Evolutionary conservation across 2,888 invertebrate species (phyloP), one percentile per base, ranked within the genome.

Genomic region (Cloeon dipterum): DNA sequence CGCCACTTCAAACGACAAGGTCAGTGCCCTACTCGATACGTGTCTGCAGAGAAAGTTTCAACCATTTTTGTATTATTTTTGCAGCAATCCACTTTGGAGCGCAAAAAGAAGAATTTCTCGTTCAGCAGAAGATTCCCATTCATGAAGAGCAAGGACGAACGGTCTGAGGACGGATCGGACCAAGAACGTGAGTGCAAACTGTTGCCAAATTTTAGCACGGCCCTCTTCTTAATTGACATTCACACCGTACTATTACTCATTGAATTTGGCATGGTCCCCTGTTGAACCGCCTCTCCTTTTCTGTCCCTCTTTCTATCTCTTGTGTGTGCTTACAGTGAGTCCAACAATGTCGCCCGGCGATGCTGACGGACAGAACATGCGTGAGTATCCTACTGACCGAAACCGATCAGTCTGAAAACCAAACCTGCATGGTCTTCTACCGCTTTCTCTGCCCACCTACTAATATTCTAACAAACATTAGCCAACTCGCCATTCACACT

Each of bases 111-210:
- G 62, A 94, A 96, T 53, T 81, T 96, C 52, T 91, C 93, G 40
- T 96, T 98, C 63, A 93, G 93, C 54, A 72, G 94, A 58, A 88
- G 85, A 60, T 94, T 98, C 62, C 96, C 96, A 26, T 98, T 98
- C 63, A 94, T 96, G 83, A 98, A 98, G 70, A 93, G 93, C 63
- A 88, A 93, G 65, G 96, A 98, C 58, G 89, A 93, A 54, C 89
- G 88, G 60, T 86, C 83, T 37, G 89, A 93, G 61, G 91, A 94
- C 54, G 86, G 88, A 55, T 91, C 89, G 48, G 88, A 88, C 55
- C 88, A 86, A 68, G 91, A 93, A 76, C 88, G 93, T 93, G 71
- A 83, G 91, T 81, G 37, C 18, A 29, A 35, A n/a, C n/a, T n/a
- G n/a, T n/a, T 32, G 4, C 20, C 8, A 16, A n/a, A 7, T 23